Conservation (phyloP, 2,888 invertebrate species). For the Conus canariensis region DNA sequence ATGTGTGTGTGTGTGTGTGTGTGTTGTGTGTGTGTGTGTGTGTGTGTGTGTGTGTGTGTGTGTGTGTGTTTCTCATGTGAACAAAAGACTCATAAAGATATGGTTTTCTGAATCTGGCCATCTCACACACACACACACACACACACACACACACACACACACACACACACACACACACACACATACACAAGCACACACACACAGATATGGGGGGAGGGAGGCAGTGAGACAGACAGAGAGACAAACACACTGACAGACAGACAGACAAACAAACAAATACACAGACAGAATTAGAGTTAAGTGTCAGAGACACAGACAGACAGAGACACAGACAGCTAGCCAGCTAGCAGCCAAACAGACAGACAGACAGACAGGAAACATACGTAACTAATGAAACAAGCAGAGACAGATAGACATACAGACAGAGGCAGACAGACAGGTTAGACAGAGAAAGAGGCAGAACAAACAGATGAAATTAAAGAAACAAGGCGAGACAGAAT, state of each 20-base stretch:
- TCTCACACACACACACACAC: neutral
- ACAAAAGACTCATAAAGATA: too few relatives aligned
- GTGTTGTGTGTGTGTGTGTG: too few relatives aligned
- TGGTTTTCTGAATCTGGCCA: too few relatives aligned
- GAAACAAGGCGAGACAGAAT: too few relatives aligned
- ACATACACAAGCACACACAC: neutral
- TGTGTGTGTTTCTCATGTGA: too few relatives aligned
- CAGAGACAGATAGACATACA: neutral
- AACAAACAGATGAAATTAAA: neutral
- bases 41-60: too few relatives aligned
- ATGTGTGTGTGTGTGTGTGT: too few relatives aligned
- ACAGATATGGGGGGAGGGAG: neutral
- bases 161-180: conserved; percentile 9
- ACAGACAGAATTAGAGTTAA: neutral
- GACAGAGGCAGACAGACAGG: neutral
- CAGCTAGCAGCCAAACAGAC: too few relatives aligned
- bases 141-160: conserved; percentile 7
- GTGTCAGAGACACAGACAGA: neutral
- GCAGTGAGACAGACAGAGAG: neutral
- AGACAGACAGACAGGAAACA: neutral
- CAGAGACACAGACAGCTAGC: neutral
- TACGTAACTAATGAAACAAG: neutral
- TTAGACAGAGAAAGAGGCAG: neutral
- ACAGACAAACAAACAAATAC: neutral
- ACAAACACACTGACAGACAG: neutral